Conservation (phyloP, 1,140 invertebrate genomes). For the Drosophila nasuta region DNA sequence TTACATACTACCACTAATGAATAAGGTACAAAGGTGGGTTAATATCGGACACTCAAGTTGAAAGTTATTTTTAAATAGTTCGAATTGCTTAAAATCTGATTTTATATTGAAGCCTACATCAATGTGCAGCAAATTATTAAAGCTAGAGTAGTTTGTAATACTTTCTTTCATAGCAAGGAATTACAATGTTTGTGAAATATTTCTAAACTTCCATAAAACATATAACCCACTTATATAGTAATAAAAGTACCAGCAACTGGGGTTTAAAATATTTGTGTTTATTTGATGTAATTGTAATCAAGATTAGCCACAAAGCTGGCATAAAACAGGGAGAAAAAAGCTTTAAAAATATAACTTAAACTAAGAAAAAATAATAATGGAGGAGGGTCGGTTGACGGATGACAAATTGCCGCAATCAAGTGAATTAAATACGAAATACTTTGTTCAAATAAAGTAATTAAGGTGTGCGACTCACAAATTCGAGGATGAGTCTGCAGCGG, state of each 20-base stretch:
- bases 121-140: too few species aligned
- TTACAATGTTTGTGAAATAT: too few species aligned
- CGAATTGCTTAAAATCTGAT: too few species aligned
- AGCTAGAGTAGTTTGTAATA: too few species aligned
- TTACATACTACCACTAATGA: too few species aligned
- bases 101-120: too few species aligned
- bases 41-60: too few species aligned
- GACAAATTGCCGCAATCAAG: not conserved
- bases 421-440: conserved; percentile 14
- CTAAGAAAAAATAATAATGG: not conserved
- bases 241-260: not conserved
- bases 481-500: conserved; percentile 78
- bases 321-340: not conserved
- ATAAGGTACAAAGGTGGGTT: too few species aligned
- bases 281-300: conserved; percentile 8
- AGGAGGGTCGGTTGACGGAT: not conserved
- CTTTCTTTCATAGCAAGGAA: too few species aligned
- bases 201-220: too few species aligned
- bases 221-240: too few species aligned
- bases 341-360: conserved; percentile 1
- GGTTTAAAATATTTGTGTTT: not conserved
- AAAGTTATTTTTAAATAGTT: too few species aligned
- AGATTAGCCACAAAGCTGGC: not conserved
- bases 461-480: conserved; percentile 55
- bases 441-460: conserved; percentile 3